Evolutionary conservation across 2,888 invertebrate species (phyloP).

Genomic region (Chrysotoxum bicinctum): DNA sequence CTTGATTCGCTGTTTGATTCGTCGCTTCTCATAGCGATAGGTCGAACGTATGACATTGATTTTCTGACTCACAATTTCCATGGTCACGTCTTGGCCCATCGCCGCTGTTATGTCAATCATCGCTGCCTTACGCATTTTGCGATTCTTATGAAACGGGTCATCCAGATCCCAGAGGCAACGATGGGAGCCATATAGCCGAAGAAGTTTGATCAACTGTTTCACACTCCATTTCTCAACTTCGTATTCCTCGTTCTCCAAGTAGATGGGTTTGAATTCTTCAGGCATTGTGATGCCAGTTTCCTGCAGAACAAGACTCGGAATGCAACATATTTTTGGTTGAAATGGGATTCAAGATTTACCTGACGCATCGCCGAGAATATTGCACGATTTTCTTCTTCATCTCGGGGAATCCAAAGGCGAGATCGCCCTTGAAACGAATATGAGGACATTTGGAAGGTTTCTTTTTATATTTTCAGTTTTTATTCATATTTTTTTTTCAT

Average conservation of each 20-base stretch:
- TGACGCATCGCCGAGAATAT: conserved; percentile 72
- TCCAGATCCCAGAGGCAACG: conserved; percentile 75
- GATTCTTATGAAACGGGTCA: conserved; percentile 74
- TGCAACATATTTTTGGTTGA: too few species aligned
- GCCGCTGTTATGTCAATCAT: conserved; percentile 74
- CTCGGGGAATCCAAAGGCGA: conserved; percentile 73
- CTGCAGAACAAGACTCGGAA: neutral
- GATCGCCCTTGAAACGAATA: conserved; percentile 75
- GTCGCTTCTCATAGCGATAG: conserved; percentile 75
- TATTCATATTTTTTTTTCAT: neutral
- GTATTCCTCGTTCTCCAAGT: conserved; percentile 69
- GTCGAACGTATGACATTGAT: conserved; percentile 75
- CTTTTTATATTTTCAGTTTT: neutral
- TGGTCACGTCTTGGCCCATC: conserved; percentile 71
- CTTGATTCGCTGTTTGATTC: conserved; percentile 75
- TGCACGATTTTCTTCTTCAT: conserved; percentile 74
- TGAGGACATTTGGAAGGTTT: conserved; percentile 70
- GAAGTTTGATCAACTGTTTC: conserved; percentile 72
- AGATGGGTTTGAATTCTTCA: conserved; percentile 68
- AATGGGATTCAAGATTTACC: conserved; percentile 21
- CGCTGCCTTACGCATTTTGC: conserved; percentile 74
- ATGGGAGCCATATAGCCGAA: conserved; percentile 75
- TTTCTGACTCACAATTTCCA: conserved; percentile 74
- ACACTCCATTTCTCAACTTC: conserved; percentile 74
- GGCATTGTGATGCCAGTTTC: conserved; percentile 73